Percentiles rank a stretch among this genome's conserved stretches.
phyloP scores from a whole-genome alignment of 2,797 vertebrate species.

The Phalanger gymnotis region DNA sequence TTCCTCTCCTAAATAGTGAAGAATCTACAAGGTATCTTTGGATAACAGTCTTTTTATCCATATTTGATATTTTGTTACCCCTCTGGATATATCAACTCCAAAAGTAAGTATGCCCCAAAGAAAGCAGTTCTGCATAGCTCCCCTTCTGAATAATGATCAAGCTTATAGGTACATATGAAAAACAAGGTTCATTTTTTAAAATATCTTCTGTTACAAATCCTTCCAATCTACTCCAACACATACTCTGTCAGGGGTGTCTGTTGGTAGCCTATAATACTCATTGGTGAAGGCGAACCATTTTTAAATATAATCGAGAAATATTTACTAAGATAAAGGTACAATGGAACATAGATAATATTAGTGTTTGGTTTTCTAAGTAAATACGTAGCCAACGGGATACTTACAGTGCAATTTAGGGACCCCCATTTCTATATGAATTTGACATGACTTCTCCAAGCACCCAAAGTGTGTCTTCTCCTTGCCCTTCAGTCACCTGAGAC shows the following conservation, averaged over 20 bases:
- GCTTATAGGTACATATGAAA: neutral
- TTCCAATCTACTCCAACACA: neutral
- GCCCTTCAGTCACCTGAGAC: neutral
- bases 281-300: neutral
- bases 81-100: slow-evolving; percentile 19
- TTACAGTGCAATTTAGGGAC: neutral
- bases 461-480: neutral
- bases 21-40: neutral
- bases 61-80: neutral
- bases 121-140: neutral
- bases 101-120: slow-evolving; percentile 3
- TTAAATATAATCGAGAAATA: neutral
- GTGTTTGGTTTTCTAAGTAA: neutral
- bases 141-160: slow-evolving; percentile 9
- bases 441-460: neutral
- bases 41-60: slow-evolving; percentile 39
- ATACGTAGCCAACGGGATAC: neutral
- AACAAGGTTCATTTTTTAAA: slow-evolving; percentile 22
- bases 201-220: neutral
- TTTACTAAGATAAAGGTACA: neutral
- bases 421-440: neutral
- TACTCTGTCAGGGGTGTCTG: neutral
- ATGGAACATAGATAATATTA: neutral
- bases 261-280: neutral
- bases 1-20: neutral